Base-by-base conservation (phyloP, 2,888 invertebrate genomes). In the Diarsia rubi region DNA sequence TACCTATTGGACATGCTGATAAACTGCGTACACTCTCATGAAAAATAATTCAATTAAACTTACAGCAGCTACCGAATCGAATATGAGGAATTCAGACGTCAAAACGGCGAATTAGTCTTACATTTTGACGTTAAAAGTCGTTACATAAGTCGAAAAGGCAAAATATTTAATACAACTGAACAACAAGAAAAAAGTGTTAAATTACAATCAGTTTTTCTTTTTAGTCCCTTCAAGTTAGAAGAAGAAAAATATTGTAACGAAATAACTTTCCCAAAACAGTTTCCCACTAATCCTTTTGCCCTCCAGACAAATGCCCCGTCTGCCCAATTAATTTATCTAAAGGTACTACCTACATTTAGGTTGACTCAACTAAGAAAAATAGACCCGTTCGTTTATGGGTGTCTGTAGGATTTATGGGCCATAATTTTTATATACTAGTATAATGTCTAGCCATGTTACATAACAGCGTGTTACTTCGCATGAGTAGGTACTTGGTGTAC, bases 271-370 rank as follows among this genome's bases (percentile, higher is more conserved):
- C 16, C 24, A 57, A 68, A 74, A 78, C 64, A 74, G 37, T 54
- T 64, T 31, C 24, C 57, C 63, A 66, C 49, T 68, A 72, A 73
- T 79, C 79, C 63, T n/a, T 82, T 69, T 76, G 81, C 74, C 85
- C 85, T 86, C 84, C 49, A 87, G 87, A 87, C 87, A 73, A 70
- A 74, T 59, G 79, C 68, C 82, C 86, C 78, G 62, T 65, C 75
- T 69, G 37, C 71, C 65, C 75, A 84, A 79, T 75, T 82, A 79
- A 81, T 82, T 79, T 79, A 75, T 78, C 68, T 66, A 52, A 73
- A 65, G 72, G 69, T 75, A 57, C 42, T 68, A 52, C 72, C 76
- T 73, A 63, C 68, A 82, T 82, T 84, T 59, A 57, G 63, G 73
- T 71, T 69, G 77, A 66, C 70, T 80, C 47, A 24, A 83, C 60